A percentile compares a stretch with the other conserved stretches of the same genome.
Conservation (phyloP, 2,888 invertebrate species). For the Pristionchus maxplancki region DNA sequence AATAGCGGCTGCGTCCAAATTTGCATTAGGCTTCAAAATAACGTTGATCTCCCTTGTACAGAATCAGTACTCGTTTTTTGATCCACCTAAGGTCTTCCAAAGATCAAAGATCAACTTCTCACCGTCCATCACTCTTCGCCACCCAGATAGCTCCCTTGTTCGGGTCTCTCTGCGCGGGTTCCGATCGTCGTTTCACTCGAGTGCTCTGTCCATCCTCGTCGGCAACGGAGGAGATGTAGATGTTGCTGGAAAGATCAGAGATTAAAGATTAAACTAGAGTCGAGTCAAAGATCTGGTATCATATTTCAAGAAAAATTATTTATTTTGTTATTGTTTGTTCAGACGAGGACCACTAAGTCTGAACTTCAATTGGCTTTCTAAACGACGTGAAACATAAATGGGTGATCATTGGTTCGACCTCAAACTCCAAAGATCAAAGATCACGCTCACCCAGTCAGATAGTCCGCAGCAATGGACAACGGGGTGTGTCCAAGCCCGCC, state of each 20-base stretch:
- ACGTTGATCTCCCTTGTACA: not conserved
- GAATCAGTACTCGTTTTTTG: too few species aligned
- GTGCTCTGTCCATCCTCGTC: slow-evolving; percentile 53
- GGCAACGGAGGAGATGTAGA: slow-evolving; percentile 70
- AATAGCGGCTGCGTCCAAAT: not conserved
- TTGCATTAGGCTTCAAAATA: not conserved
- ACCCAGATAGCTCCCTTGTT: slow-evolving; percentile 86
- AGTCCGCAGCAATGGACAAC: slow-evolving; percentile 92
- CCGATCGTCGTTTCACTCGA: slow-evolving; percentile 70
- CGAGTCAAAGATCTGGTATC: too few species aligned
- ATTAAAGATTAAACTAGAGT: not conserved
- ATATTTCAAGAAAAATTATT: too few species aligned
- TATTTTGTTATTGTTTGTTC: too few species aligned
- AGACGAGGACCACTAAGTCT: too few species aligned
- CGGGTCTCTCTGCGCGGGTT: slow-evolving; percentile 68
- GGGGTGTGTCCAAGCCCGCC: slow-evolving; percentile 81
- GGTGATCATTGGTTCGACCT: not conserved
- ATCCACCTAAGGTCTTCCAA: too few species aligned
- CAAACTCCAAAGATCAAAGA: not conserved
- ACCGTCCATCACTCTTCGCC: slow-evolving; percentile 89
- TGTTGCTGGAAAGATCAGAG: slow-evolving; percentile 62
- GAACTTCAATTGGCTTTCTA: too few species aligned
- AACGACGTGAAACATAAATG: too few species aligned
- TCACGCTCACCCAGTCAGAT: slow-evolving; percentile 84
- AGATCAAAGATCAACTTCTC: not conserved